These are phyloP conservation scores for Danio jaintianensis DNA, from an alignment of 2,797 vertebrate species.

Conservation along the genomic window DNA sequence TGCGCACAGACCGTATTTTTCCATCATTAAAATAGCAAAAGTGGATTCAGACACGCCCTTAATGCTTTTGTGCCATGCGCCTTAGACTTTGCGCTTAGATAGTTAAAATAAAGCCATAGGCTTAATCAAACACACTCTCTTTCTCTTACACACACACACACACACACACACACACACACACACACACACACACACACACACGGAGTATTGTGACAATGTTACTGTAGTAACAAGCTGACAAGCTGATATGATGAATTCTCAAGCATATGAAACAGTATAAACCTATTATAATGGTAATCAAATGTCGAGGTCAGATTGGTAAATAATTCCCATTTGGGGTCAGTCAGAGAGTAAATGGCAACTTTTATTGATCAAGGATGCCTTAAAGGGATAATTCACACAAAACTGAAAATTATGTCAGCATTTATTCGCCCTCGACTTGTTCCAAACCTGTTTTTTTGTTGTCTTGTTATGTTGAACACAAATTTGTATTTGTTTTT, in stretches of 20 bases:
- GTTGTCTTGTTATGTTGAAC: too few relatives aligned
- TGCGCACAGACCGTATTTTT: too few relatives aligned
- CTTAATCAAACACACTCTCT: background rate
- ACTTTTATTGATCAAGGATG: background rate
- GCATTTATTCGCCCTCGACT: too few relatives aligned
- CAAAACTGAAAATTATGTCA: background rate
- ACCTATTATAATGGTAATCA: background rate
- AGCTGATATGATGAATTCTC: background rate
- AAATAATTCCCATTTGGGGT: background rate
- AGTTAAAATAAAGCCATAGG: too few relatives aligned
- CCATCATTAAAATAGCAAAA: too few relatives aligned
- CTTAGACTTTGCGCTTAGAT: too few relatives aligned
- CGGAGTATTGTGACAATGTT: background rate
- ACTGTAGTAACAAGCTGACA: slow-evolving; percentile 12
- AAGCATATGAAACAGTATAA: background rate
- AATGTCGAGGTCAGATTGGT: background rate
- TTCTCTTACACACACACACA: slow-evolving; percentile 29
- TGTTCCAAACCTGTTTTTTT: too few relatives aligned
- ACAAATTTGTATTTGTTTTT: too few relatives aligned
- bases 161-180: slow-evolving; percentile 18
- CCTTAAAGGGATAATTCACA: background rate
- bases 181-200: slow-evolving; percentile 35
- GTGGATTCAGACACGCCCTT: too few relatives aligned
- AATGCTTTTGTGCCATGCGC: too few relatives aligned
- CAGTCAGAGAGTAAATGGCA: too few relatives aligned